phyloP scores from a whole-genome alignment of 2,888 invertebrate genomes.

The Carcina quercana region DNA sequence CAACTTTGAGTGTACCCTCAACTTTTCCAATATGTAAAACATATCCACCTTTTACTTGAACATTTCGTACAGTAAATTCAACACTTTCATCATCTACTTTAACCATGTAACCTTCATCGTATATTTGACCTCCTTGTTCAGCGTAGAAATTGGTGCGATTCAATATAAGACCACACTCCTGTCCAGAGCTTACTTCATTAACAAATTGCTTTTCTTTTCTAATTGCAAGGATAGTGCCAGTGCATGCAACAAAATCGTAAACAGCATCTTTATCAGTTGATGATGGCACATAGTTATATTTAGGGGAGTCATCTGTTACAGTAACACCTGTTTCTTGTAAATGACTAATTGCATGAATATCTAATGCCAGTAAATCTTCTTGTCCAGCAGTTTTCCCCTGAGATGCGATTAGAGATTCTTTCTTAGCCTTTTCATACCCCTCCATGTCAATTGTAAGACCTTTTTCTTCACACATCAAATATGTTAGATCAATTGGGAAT shows the following conservation, averaged over 20 bases:
- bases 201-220: slow-evolving; percentile 90
- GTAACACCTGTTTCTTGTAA: slow-evolving; percentile 85
- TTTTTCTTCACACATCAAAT: slow-evolving; percentile 98
- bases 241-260: slow-evolving; percentile 84
- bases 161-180: slow-evolving; percentile 93
- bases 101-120: slow-evolving; percentile 93
- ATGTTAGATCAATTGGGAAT: slow-evolving; percentile 98
- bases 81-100: slow-evolving; percentile 88
- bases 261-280: slow-evolving; percentile 78
- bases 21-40: slow-evolving; percentile 94
- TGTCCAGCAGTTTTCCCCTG: slow-evolving; percentile 89
- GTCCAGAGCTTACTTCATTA: slow-evolving; percentile 84
- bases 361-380: slow-evolving; percentile 90
- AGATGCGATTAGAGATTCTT: slow-evolving; percentile 90
- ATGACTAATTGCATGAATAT: slow-evolving; percentile 96
- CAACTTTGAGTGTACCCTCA: slow-evolving; percentile 88
- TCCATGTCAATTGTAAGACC: slow-evolving; percentile 90
- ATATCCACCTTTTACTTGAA: slow-evolving; percentile 97
- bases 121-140: slow-evolving; percentile 99
- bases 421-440: slow-evolving; percentile 94
- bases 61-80: slow-evolving; percentile 94
- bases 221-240: slow-evolving; percentile 87
- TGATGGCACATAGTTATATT: slow-evolving; percentile 88
- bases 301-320: slow-evolving; percentile 91
- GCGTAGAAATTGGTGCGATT: slow-evolving; percentile 98